Evolutionary conservation across 2,113 vertebrate species (phyloP), one percentile per base, ranked within the genome.

Genomic region (Oxyura jamaicensis): DNA sequence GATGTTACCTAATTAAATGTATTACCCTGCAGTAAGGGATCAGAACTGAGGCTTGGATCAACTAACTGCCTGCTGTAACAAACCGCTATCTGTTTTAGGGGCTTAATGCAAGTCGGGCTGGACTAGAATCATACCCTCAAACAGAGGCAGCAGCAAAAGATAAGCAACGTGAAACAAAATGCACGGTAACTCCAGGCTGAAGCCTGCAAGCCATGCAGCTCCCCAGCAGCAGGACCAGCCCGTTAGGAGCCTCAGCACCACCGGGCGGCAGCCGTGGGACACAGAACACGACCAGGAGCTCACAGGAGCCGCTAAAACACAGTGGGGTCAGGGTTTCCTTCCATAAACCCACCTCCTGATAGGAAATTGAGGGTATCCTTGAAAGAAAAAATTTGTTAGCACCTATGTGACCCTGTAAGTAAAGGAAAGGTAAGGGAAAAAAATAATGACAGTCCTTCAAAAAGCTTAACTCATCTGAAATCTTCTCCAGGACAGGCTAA

Each of bases 211-310:
- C 13, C 36, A 28, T 63, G 7, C 23, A 20, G 77, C 53, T 33
- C 20, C 22, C 21, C 66, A 19, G 21, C 33, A 60, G 20, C 58
- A 33, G 14, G n/a, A 35, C 33, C 69, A 6, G 77, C 3, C 35
- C 4, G 0, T 6, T 10, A 4, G 18, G 36, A 69, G 73, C 55
- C 46, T 26, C 59, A 28, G 48, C 23, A 26, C 17, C 96, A 82
- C n/a, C 82, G 90, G 96, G 76, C 85, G 87, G 93, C 95, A 90
- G 62, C 82, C 53, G 42, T 3, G 82, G 75, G 74, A 62, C 90
- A 5, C 39, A 2, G 13, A 7, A 41, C 1, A 28, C 1, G 6
- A 36, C 11, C 2, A 41, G n/a, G 19, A 1, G 11, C 42, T 84
- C 48, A 2, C 7, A 3, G 62, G 11, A 59, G 5, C 4, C 8